Percentiles rank a stretch among this genome's conserved stretches.
phyloP scores from a whole-genome alignment of 23 tunicate genomes.

The Oikopleura dioica region DNA sequence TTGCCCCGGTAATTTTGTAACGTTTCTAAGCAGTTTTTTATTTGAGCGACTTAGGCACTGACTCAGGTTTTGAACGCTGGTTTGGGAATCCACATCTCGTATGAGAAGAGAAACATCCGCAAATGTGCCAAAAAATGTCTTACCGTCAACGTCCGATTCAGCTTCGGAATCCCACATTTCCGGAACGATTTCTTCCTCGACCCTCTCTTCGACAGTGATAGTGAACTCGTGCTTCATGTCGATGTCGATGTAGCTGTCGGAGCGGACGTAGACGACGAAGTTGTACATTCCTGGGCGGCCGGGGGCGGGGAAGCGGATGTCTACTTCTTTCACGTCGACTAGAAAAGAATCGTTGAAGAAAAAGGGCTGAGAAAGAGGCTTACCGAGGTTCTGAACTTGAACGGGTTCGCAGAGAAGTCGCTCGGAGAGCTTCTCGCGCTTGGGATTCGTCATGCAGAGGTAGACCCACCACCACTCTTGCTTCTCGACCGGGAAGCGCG shows the following conservation, averaged over 20 bases:
- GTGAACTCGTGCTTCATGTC: conserved; percentile 20
- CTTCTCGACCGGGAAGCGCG: conserved; percentile 51
- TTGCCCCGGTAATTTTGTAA: no score
- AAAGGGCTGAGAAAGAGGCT: no score
- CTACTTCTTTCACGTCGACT: conserved; percentile 25
- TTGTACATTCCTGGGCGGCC: conserved; percentile 51
- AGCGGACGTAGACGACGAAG: conserved; percentile 39
- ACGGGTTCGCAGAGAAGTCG: not conserved
- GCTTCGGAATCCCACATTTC: no score
- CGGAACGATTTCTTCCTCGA: no score
- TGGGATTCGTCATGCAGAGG: conserved; percentile 17
- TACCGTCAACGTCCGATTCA: not conserved
- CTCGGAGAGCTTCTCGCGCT: not conserved
- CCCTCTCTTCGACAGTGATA: not conserved
- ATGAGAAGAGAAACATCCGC: no score
- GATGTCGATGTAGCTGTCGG: conserved; percentile 64
- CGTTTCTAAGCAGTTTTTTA: no score
- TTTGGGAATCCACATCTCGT: no score
- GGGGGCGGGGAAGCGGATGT: conserved; percentile 82
- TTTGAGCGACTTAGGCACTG: no score
- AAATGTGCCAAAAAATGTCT: no score
- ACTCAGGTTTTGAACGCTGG: no score
- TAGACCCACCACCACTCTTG: conserved; percentile 99
- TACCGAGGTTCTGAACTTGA: not conserved
- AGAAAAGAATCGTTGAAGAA: not conserved